Conservation (phyloP, 2,797 vertebrate genomes). For the Tenualosa thibaudeaui region DNA sequence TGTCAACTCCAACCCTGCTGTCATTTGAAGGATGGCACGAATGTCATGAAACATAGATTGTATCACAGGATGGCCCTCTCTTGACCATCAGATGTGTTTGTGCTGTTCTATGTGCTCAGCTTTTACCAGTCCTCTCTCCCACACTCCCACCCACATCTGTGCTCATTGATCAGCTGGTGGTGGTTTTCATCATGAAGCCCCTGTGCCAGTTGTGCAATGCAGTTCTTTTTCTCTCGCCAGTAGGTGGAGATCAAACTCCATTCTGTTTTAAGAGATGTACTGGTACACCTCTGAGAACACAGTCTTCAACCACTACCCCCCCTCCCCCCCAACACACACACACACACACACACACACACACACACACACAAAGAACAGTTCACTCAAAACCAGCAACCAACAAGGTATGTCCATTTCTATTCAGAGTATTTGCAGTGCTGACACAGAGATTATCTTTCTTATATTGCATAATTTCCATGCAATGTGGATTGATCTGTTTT, state of each 20-base stretch:
- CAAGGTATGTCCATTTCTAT: constrained; percentile 55
- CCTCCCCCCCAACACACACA: background rate
- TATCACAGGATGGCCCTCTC: background rate
- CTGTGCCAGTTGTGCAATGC: background rate
- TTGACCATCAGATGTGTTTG: background rate
- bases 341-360: background rate
- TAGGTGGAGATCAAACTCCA: constrained; percentile 80
- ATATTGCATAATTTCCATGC: constrained; percentile 29
- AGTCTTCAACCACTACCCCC: constrained; percentile 30
- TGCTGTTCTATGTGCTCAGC: background rate
- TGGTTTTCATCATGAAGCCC: background rate
- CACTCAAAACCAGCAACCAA: constrained; percentile 58
- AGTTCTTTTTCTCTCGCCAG: constrained; percentile 63
- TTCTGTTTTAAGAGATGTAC: constrained; percentile 36
- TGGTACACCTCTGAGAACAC: constrained; percentile 51
- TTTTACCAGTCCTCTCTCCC: background rate
- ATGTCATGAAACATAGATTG: background rate
- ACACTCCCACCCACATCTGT: constrained; percentile 24
- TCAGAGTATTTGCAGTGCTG: constrained; percentile 61
- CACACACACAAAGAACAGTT: background rate
- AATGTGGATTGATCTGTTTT: constrained; percentile 49
- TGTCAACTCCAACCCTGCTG: background rate
- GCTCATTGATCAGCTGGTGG: constrained; percentile 32
- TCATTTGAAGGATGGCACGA: background rate
- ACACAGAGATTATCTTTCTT: constrained; percentile 45